A percentile compares a stretch with the other conserved stretches of the same genome.
Conservation (phyloP, 2,113 vertebrate species). For the Melanocharis versteri region DNA sequence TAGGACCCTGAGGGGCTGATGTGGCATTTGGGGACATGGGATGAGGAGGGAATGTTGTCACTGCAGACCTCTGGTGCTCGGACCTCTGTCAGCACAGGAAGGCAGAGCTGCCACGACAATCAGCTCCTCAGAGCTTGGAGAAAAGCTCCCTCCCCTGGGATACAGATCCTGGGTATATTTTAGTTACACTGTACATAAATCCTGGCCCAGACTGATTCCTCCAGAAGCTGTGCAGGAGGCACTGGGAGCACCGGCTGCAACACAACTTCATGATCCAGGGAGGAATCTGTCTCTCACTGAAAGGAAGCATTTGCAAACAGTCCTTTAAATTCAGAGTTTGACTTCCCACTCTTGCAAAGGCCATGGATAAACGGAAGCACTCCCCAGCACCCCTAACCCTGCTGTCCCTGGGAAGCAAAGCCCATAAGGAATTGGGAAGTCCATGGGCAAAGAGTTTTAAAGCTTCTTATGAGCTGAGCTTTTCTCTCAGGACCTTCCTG, state of each 20-base stretch:
- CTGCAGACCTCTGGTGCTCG: background rate
- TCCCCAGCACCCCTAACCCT: background rate
- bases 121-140: background rate
- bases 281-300: background rate
- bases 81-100: background rate
- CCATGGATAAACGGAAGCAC: background rate
- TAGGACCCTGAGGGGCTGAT: background rate
- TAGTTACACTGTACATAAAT: background rate
- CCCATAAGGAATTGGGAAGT: background rate
- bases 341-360: background rate
- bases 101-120: background rate
- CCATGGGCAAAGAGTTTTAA: background rate
- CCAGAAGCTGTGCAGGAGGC: background rate
- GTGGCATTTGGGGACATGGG: background rate
- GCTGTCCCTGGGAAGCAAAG: background rate
- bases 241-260: background rate
- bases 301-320: background rate
- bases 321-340: background rate
- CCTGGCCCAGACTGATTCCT: background rate
- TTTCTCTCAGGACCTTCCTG: background rate
- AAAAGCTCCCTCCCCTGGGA: background rate
- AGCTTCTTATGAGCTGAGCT: background rate
- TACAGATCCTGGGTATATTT: background rate
- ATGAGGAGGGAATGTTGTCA: background rate
- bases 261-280: rapidly evolving